Conservation (phyloP, 2,113 vertebrate species). For the Hippolais icterina region DNA sequence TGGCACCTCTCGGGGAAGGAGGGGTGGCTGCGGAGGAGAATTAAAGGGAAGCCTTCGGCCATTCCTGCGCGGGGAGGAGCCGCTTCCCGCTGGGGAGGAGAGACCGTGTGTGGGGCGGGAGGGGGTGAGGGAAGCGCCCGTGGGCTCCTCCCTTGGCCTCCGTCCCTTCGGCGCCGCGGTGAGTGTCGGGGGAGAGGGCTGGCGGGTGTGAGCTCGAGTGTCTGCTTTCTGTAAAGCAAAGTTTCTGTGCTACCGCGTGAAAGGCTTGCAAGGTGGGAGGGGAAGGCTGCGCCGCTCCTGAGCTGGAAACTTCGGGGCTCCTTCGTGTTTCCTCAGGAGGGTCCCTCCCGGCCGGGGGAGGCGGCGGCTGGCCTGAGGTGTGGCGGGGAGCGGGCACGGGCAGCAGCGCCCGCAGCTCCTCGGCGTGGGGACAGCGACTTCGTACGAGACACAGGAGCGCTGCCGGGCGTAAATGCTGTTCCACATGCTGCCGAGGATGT, state of each 20-base stretch:
- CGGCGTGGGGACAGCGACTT: background rate
- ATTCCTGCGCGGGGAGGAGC: background rate
- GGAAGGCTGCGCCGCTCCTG: background rate
- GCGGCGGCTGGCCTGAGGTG: background rate
- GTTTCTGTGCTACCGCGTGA: background rate
- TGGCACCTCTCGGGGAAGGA: accelerated
- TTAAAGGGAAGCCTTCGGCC: accelerated
- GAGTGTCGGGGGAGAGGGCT: background rate
- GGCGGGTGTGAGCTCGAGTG: accelerated
- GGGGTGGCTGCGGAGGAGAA: background rate
- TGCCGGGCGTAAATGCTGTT: background rate
- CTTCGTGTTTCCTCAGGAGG: too few relatives aligned
- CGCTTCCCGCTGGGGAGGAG: background rate
- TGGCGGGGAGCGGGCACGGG: background rate
- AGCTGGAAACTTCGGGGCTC: background rate
- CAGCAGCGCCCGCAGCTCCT: background rate
- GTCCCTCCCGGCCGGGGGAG: background rate
- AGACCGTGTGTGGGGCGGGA: background rate
- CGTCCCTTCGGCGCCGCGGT: background rate
- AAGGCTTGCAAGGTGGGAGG: background rate
- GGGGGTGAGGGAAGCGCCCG: background rate
- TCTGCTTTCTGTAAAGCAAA: background rate
- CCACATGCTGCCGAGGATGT: background rate
- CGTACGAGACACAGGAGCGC: accelerated
- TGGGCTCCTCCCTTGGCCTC: background rate